Conservation (phyloP, 1,140 invertebrate genomes). For the Charaxes varanes region DNA sequence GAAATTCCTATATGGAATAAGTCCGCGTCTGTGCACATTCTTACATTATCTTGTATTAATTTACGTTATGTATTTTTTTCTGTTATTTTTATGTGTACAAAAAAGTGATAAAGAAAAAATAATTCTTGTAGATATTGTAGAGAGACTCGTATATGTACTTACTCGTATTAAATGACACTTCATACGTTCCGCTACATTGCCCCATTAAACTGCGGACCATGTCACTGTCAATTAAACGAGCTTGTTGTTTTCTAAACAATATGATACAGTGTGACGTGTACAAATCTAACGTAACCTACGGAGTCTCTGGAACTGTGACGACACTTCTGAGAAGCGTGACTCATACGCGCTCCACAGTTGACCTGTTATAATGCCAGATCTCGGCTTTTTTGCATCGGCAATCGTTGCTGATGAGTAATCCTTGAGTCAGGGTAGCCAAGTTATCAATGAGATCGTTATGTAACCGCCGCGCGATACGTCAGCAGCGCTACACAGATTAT, state of each 20-base stretch:
- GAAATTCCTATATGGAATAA: no score
- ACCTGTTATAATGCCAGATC: constrained; percentile 45
- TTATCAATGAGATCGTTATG: constrained; percentile 53
- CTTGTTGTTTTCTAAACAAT: constrained; percentile 4
- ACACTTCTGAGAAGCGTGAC: constrained; percentile 47
- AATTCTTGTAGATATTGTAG: no score
- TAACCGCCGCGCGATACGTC: constrained; percentile 21
- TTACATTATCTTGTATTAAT: no score
- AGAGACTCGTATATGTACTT: no score
- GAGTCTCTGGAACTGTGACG: constrained; percentile 51
- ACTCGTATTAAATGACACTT: no score
- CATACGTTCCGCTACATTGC: no score
- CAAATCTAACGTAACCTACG: constrained; percentile 14
- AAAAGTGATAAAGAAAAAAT: no score
- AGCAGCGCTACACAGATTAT: constrained; percentile 1
- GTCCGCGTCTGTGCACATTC: background rate
- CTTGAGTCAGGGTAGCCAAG: constrained; percentile 30
- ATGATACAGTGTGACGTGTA: constrained; percentile 9
- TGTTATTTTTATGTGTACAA: no score
- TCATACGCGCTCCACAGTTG: constrained; percentile 41
- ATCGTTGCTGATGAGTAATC: constrained; percentile 58
- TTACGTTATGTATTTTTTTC: no score
- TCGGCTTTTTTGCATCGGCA: constrained; percentile 40
- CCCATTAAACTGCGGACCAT: no score
- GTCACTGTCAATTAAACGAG: no score